A percentile compares a stretch with the other conserved stretches of the same genome.
Conservation (phyloP, 2,113 vertebrate species). For the Cricetomys ansorgei region DNA sequence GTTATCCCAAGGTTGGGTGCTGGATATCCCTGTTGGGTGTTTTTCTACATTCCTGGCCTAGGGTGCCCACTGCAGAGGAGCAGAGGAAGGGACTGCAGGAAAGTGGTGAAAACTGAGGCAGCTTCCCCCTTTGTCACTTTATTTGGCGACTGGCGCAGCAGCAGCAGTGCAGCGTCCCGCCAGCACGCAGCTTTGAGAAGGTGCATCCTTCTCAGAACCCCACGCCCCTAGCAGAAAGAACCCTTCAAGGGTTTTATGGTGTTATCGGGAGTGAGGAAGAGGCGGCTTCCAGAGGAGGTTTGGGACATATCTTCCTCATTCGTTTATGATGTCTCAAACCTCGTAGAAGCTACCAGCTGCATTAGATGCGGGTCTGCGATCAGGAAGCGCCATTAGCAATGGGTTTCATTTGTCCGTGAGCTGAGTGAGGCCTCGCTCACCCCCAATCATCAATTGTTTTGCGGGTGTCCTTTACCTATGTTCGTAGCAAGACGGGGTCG, state of each 20-base stretch:
- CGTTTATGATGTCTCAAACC: neutral
- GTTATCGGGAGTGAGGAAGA: neutral
- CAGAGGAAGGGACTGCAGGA: too few relatives aligned
- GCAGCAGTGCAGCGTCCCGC: neutral
- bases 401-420: neutral
- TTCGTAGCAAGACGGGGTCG: conserved; percentile 30
- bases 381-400: conserved; percentile 28
- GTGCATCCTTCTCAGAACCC: too few relatives aligned
- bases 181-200: neutral
- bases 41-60: neutral
- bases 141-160: rapidly evolving
- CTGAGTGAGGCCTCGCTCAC: neutral
- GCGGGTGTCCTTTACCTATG: neutral
- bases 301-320: neutral
- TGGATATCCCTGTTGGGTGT: too few relatives aligned
- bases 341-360: neutral
- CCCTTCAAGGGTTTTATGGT: neutral
- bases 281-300: neutral
- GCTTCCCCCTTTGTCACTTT: neutral
- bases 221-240: neutral
- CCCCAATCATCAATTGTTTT: neutral
- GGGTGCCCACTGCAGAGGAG: neutral
- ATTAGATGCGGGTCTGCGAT: neutral
- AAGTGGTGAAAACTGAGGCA: neutral
- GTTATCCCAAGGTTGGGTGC: neutral